Conservation (phyloP, 2,113 vertebrate genomes). For the Bos javanicus region DNA sequence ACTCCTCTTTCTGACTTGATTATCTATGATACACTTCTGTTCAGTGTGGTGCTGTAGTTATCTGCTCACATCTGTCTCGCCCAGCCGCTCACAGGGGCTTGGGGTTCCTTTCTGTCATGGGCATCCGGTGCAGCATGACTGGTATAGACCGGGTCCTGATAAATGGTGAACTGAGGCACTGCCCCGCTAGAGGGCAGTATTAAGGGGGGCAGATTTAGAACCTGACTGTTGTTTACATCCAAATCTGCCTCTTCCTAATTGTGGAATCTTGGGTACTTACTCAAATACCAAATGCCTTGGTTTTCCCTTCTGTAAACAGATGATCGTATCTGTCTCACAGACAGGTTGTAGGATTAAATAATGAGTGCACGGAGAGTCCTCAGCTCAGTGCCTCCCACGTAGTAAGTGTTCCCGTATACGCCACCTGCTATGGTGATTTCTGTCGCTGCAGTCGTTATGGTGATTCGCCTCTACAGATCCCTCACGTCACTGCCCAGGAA, state of each 20-base stretch:
- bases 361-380: background rate
- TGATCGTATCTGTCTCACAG: background rate
- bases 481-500: background rate
- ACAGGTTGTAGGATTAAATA: background rate
- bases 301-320: background rate
- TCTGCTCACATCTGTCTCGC: background rate
- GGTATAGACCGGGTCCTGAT: rapidly evolving
- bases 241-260: background rate
- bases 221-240: background rate
- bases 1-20: background rate
- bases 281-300: background rate
- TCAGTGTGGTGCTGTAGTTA: background rate
- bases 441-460: rapidly evolving
- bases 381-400: too few species aligned
- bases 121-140: too few species aligned
- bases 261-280: background rate
- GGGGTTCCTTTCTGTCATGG: background rate
- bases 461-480: background rate
- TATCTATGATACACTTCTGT: background rate
- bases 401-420: too few species aligned
- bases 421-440: rapidly evolving
- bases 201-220: background rate
- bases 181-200: background rate
- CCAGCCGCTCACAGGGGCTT: background rate
- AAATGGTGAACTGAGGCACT: background rate